Conservation (phyloP, 2,113 vertebrate species). For the Gadus chalcogrammus region DNA sequence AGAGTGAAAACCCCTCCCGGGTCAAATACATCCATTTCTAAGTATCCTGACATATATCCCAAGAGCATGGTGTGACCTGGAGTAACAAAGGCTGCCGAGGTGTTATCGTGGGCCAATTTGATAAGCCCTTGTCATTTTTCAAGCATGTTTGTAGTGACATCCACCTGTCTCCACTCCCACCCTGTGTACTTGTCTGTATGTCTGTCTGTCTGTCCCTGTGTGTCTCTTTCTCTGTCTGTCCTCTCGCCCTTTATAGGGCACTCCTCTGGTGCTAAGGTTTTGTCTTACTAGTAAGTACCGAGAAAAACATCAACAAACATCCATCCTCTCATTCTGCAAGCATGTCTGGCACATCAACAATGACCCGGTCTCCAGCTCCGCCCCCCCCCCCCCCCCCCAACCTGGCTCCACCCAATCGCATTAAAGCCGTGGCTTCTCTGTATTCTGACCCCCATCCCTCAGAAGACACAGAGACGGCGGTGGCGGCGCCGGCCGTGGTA, state of each 20-base stretch:
- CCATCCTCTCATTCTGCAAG: constrained; percentile 42
- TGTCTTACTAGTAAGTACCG: constrained; percentile 89
- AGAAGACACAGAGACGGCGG: constrained; percentile 60
- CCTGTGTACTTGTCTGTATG: constrained; percentile 57
- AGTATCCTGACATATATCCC: too few species aligned
- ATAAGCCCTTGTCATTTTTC: constrained; percentile 33
- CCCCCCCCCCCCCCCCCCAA: background rate
- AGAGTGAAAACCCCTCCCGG: too few species aligned
- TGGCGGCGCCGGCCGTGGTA: constrained; percentile 56
- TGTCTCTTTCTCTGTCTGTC: constrained; percentile 61
- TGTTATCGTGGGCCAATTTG: background rate
- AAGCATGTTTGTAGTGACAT: constrained; percentile 44
- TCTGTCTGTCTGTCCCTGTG: background rate
- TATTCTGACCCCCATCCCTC: constrained; percentile 28
- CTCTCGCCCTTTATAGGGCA: constrained; percentile 76
- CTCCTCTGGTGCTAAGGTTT: constrained; percentile 81
- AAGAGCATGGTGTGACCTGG: background rate
- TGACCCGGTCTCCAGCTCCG: constrained; percentile 33
- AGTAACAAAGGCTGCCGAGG: constrained; percentile 29
- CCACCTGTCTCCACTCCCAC: constrained; percentile 49
- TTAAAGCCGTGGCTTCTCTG: background rate
- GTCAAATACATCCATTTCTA: too few species aligned
- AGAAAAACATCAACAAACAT: constrained; percentile 35
- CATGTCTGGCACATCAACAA: constrained; percentile 52
- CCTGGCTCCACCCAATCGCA: background rate